These are phyloP conservation scores for Chalcosyrphus nemorum DNA, from an alignment of 2,888 invertebrate species.

Conservation along the genomic window DNA sequence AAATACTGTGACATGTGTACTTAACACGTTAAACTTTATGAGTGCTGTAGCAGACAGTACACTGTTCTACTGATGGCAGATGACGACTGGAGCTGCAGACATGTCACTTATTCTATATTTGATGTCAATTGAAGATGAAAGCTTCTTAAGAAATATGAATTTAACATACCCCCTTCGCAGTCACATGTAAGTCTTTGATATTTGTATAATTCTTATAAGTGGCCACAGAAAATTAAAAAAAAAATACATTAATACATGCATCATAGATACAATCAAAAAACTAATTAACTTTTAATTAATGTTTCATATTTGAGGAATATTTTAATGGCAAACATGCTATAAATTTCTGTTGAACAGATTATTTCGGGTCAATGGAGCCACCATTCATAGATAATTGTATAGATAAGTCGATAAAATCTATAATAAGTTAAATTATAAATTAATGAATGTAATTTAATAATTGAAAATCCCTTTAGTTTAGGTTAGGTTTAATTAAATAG, in stretches of 20 bases:
- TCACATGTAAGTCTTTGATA: too few species aligned
- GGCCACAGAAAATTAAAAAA: background rate
- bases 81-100: background rate
- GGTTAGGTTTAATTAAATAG: background rate
- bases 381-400: background rate
- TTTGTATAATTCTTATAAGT: background rate
- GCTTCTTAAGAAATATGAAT: background rate
- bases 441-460: background rate
- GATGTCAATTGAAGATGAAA: background rate
- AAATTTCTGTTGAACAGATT: too few species aligned
- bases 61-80: conserved; percentile 3
- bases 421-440: background rate
- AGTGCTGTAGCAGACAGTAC: background rate
- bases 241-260: too few species aligned
- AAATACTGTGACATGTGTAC: background rate
- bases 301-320: background rate
- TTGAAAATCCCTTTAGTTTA: background rate
- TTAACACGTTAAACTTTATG: conserved; percentile 15
- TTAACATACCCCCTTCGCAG: too few species aligned
- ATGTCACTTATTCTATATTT: conserved; percentile 21
- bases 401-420: background rate
- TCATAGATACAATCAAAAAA: background rate
- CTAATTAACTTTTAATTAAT: background rate
- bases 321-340: background rate
- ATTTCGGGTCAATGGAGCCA: too few species aligned